Percentiles rank a stretch among this genome's conserved stretches.
phyloP scores from a whole-genome alignment of 1,140 invertebrate genomes.

The Lordiphosa clarofinis region DNA sequence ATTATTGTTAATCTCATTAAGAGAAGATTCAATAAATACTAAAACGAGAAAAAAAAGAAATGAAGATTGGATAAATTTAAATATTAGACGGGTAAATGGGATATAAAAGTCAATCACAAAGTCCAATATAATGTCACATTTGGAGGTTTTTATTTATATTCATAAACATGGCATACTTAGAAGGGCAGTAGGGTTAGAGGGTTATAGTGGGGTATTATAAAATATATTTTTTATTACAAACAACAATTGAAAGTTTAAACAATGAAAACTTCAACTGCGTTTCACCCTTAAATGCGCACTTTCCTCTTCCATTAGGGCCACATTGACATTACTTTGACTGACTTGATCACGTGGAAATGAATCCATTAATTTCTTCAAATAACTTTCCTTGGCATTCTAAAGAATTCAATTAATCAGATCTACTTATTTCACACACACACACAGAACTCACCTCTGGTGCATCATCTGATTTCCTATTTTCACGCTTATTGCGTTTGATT shows the following conservation, averaged over 20 bases:
- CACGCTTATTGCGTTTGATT: constrained; percentile 40
- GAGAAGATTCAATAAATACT: too few species aligned
- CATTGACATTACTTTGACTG: constrained; percentile 38
- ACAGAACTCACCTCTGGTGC: constrained; percentile 39
- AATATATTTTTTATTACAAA: constrained; percentile 13
- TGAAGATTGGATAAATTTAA: too few species aligned
- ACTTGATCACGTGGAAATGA: constrained; percentile 58
- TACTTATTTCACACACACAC: background rate
- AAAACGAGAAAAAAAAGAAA: too few species aligned
- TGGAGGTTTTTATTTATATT: too few species aligned
- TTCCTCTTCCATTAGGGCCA: constrained; percentile 23
- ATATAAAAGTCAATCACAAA: too few species aligned
- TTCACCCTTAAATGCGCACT: constrained; percentile 47
- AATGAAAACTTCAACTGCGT: constrained; percentile 41
- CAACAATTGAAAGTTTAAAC: constrained; percentile 7
- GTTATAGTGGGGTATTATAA: too few species aligned
- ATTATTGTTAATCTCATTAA: too few species aligned
- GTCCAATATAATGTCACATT: too few species aligned
- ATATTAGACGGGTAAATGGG: too few species aligned
- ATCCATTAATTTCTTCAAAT: constrained; percentile 61
- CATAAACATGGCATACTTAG: too few species aligned
- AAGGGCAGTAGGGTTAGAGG: too few species aligned
- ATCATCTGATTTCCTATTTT: constrained; percentile 38
- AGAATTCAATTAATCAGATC: background rate
- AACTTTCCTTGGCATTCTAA: constrained; percentile 50